Conservation (phyloP, 2,113 vertebrate species). For the Tupaia tana region DNA sequence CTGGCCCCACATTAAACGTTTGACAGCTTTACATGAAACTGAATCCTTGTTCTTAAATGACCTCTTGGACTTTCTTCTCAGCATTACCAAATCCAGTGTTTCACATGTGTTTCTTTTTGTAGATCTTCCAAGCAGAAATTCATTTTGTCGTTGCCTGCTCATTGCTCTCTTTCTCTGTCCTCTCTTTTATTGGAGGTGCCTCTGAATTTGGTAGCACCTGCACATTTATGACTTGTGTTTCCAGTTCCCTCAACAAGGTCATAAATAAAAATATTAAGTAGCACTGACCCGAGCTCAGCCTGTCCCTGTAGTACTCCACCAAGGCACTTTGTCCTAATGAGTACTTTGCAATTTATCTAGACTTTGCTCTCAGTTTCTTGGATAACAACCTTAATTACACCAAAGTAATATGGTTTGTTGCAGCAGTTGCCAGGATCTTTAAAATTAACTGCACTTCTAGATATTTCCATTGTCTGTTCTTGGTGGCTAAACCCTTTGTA, state of each 20-base stretch:
- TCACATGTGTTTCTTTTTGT: background rate
- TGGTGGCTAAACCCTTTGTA: background rate
- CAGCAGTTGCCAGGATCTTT: background rate
- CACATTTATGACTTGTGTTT: background rate
- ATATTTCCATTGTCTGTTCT: conserved; percentile 13
- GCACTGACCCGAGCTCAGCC: background rate
- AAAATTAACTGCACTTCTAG: conserved; percentile 39
- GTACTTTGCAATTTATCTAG: background rate
- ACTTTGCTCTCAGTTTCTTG: conserved; percentile 37
- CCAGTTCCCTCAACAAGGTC: background rate
- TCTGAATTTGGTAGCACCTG: background rate
- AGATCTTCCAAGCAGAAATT: conserved; percentile 22
- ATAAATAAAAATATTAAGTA: conserved; percentile 49
- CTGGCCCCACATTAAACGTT: too few species aligned
- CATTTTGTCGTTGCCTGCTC: background rate
- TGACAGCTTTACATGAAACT: background rate
- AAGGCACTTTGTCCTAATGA: background rate
- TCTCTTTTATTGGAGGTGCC: background rate
- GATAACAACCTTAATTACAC: conserved; percentile 32
- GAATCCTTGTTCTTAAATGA: background rate
- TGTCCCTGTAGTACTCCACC: background rate
- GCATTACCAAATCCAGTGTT: background rate
- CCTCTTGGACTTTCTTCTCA: background rate
- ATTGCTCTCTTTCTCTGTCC: conserved; percentile 7
- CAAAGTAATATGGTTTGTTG: conserved; percentile 9